Evolutionary conservation across 2,797 vertebrate species (phyloP).

Genomic region (Myotis findleyi): DNA sequence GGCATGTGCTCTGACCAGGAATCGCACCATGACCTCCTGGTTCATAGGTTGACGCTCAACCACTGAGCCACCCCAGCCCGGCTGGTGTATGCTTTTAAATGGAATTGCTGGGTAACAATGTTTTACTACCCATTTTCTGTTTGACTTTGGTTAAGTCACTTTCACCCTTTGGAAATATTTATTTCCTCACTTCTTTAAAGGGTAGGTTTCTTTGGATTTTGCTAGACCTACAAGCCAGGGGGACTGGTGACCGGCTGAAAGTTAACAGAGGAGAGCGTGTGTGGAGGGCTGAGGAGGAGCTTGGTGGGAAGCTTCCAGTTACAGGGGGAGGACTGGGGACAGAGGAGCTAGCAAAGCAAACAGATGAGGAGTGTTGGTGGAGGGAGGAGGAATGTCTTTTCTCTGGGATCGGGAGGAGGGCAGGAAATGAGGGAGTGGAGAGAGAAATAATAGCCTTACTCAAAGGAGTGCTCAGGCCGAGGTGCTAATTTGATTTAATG

Average conservation of each 20-base stretch:
- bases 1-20: not conserved
- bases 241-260: not conserved
- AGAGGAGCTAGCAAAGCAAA: not conserved
- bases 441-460: not conserved
- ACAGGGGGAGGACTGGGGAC: not conserved
- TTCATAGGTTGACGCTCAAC: not conserved
- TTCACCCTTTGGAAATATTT: not conserved
- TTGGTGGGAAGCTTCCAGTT: not conserved
- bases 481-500: not conserved
- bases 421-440: not conserved
- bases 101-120: not conserved
- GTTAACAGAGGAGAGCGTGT: not conserved
- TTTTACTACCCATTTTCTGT: not conserved
- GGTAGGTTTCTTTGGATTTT: not conserved
- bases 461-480: not conserved
- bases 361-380: accelerated
- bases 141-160: not conserved
- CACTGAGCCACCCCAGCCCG: not conserved
- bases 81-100: not conserved
- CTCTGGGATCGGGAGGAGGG: not conserved
- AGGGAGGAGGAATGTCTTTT: not conserved
- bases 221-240: not conserved
- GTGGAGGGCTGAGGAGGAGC: not conserved
- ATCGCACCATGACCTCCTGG: not conserved
- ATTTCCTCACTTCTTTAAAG: not conserved